Evolutionary conservation across 1,140 invertebrate species (phyloP), one percentile per base, ranked within the genome.

Genomic region (Drosophila kurseongensis): DNA sequence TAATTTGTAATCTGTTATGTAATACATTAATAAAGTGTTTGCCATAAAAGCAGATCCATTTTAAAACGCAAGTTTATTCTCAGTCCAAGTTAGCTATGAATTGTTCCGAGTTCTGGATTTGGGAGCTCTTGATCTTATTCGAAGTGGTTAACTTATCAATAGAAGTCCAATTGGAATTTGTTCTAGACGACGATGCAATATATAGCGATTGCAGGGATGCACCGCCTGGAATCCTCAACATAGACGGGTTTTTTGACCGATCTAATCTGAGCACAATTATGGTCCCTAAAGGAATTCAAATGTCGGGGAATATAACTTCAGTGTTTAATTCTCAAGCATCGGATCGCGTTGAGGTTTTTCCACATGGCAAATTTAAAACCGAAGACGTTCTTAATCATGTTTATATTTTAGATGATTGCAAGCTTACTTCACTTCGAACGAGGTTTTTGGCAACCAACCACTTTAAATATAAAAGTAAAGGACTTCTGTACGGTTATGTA

Each of bases 371-470:
- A 5, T n/a, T 7, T 5, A 13, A 29, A n/a, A 29, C 5, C 0
- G n/a, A n/a, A 8, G 6, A 12, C 16, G 1, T 13, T 23, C 2
- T 0, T 23, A 4, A 23, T 7, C 4, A 9, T 27, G 7, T 4
- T 48, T 12, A 1, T 27, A 4, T 55, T 12, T 27, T 9, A 59
- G 57, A 0, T 55, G 10, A 18, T 29, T 59, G 47, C 5, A 18
- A 54, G 16, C 47, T 0, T 59, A 10, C 0, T 4, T 23, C 23
- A 38, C 18, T 60, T 16, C 10, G 58, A 60, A 27, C 58, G 58
- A 12, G 48, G 58, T 1, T 27, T 18, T 8, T 55, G 58, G 47
- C 58, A 55, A 16, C 58, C 58, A 6, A 60, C 58, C 4, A 60
- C 58, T 1, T 50, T 60, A 0, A 60, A 56, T 23, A 16, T 60